Percentiles rank a stretch among this genome's conserved stretches.
phyloP scores from a whole-genome alignment of 1,140 invertebrate species.

The Drosophila santomea region DNA sequence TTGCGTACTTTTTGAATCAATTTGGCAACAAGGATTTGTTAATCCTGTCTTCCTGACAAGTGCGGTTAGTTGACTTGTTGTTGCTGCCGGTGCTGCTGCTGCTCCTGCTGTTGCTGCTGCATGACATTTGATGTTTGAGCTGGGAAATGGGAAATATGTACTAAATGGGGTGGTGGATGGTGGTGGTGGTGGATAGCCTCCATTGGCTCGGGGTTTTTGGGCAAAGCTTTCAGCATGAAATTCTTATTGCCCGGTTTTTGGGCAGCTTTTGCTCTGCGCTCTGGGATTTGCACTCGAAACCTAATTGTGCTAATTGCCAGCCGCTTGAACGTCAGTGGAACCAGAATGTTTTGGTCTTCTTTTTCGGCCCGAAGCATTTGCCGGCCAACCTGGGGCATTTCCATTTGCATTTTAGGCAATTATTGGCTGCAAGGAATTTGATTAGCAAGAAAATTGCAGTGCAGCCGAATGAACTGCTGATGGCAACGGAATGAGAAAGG shows the following conservation, averaged over 20 bases:
- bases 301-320: conserved; percentile 83
- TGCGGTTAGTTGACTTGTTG: conserved; percentile 83
- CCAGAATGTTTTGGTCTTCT: conserved; percentile 19
- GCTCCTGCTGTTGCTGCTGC: conserved; percentile 23
- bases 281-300: conserved; percentile 83
- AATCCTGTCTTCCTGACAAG: conserved; percentile 84
- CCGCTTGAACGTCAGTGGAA: conserved; percentile 35
- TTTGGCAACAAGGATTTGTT: conserved; percentile 84
- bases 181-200: conserved; percentile 19
- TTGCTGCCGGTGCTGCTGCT: conserved; percentile 40
- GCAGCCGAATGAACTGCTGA: conserved; percentile 21
- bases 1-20: conserved; percentile 83
- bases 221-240: conserved; percentile 79
- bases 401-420: conserved; percentile 83
- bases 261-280: conserved; percentile 58
- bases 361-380: conserved; percentile 37
- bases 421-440: conserved; percentile 75
- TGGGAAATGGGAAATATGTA: conserved; percentile 6
- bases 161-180: conserved; percentile 18
- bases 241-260: conserved; percentile 62
- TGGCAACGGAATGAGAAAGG: conserved; percentile 8
- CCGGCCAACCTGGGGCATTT: conserved; percentile 24
- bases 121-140: conserved; percentile 75
- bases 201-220: conserved; percentile 15
- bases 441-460: conserved; percentile 68